Evolutionary conservation across 2,113 vertebrate species (phyloP), one percentile per base, ranked within the genome.

Genomic region (Sinocyclocheilus grahami): DNA sequence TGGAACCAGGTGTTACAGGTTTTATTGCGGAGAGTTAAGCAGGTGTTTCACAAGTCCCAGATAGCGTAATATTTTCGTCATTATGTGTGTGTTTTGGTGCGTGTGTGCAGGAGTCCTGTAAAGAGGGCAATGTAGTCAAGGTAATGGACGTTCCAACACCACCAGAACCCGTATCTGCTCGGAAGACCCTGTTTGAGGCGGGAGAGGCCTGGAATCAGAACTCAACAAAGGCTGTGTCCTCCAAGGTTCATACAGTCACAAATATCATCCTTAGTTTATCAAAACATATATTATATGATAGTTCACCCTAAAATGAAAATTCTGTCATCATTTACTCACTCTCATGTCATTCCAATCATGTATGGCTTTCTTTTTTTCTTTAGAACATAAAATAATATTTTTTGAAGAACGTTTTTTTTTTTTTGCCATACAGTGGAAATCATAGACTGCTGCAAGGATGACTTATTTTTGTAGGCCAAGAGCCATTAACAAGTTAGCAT

Each of bases 181-280:
- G 95, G 1, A 97, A 96, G 93, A 95, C 62, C 78, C 93, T 91
- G 4, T 97, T 96, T 95, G 96, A 97, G 88, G 93, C 92, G 0
- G 95, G 96, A 4, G 96, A 97, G 51, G 91, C 95, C 5, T 92
- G 93, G 89, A 89, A 92, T 72, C 95, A 93, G 6, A 90, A 93
- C 27, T 75, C 92, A 0, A 1, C n/a, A 33, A 96, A 93, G 91
- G 33, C 90, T 20, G 6, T 85, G 0, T 1, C 93, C 7, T 95
- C 93, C 89, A 97, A 96, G 95, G 96, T 96, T 93, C 65, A 42
- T 71, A 33, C 10, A 8, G n/a, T 30, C 9, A 46, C 46, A 22
- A 33, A 14, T 2, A 77, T 63, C 22, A 81, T 48, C 46, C 46
- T 2, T 3, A 24, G 11, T 53, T 72, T 37, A 72, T 65, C 60